phyloP scores from a whole-genome alignment of 2,113 vertebrate species.

The Phalacrocorax pelagicus region DNA sequence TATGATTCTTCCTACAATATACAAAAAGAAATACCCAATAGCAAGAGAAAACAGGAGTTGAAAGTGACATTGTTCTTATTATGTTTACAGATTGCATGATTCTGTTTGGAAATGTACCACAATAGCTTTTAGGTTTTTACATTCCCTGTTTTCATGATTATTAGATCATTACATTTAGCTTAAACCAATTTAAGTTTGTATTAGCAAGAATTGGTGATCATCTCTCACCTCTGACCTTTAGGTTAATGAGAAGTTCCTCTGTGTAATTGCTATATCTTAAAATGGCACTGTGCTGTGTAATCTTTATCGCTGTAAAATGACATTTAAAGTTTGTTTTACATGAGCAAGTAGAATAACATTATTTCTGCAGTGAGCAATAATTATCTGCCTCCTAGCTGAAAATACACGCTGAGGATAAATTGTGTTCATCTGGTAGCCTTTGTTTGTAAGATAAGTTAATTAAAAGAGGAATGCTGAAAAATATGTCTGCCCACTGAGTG shows the following conservation, averaged over 20 bases:
- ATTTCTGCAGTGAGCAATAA: constrained; percentile 74
- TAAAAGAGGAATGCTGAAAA: constrained; percentile 75
- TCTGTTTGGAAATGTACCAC: constrained; percentile 17
- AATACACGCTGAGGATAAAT: constrained; percentile 67
- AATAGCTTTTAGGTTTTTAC: constrained; percentile 33
- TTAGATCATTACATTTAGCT: constrained; percentile 56
- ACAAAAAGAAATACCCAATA: neutral
- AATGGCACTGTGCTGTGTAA: constrained; percentile 46
- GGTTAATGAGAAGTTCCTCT: constrained; percentile 73
- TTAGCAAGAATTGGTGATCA: constrained; percentile 53
- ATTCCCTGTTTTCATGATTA: constrained; percentile 41
- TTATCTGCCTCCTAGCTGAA: constrained; percentile 72
- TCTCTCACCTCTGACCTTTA: constrained; percentile 67
- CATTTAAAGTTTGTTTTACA: constrained; percentile 80
- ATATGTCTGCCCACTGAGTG: constrained; percentile 59
- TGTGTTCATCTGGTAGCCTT: constrained; percentile 68
- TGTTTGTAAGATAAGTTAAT: constrained; percentile 74
- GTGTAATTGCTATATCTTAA: constrained; percentile 67
- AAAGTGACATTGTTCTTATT: neutral
- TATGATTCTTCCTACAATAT: neutral
- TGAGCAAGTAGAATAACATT: constrained; percentile 67
- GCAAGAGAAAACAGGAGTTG: neutral
- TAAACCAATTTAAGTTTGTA: constrained; percentile 58
- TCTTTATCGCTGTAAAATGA: constrained; percentile 70
- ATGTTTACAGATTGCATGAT: neutral